Evolutionary conservation across 2,797 vertebrate species (phyloP).

Genomic region (Hypotaenidia okinawae): DNA sequence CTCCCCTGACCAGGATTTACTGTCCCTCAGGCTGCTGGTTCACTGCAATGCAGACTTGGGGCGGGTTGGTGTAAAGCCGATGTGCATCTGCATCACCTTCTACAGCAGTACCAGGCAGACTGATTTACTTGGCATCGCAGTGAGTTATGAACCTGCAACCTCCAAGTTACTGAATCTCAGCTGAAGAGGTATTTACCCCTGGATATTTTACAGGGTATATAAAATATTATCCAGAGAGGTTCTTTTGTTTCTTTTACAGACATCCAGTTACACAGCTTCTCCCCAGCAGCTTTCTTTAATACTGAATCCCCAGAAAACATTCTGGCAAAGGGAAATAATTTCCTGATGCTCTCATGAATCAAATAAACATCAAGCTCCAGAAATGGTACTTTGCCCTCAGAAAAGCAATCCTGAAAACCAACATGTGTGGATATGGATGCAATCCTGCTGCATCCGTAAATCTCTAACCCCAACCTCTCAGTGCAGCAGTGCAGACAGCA

Average conservation of each 20-base stretch:
- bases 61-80: not conserved
- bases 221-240: not conserved
- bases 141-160: not conserved
- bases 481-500: not conserved
- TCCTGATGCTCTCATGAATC: not conserved
- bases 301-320: not conserved
- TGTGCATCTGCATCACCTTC: not conserved
- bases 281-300: not conserved
- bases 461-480: not conserved
- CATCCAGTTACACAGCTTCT: not conserved
- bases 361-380: not conserved
- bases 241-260: not conserved
- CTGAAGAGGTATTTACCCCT: not conserved
- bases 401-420: not conserved
- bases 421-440: not conserved
- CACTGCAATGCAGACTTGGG: not conserved
- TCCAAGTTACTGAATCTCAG: not conserved
- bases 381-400: not conserved
- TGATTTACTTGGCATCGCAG: not conserved
- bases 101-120: not conserved
- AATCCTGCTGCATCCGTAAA: not conserved
- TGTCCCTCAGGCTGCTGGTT: not conserved
- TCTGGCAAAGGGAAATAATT: not conserved
- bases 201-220: not conserved
- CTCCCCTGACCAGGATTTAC: constrained; percentile 20